phyloP scores from a whole-genome alignment of 2,888 invertebrate genomes.

The Caenorhabditis sp. region DNA sequence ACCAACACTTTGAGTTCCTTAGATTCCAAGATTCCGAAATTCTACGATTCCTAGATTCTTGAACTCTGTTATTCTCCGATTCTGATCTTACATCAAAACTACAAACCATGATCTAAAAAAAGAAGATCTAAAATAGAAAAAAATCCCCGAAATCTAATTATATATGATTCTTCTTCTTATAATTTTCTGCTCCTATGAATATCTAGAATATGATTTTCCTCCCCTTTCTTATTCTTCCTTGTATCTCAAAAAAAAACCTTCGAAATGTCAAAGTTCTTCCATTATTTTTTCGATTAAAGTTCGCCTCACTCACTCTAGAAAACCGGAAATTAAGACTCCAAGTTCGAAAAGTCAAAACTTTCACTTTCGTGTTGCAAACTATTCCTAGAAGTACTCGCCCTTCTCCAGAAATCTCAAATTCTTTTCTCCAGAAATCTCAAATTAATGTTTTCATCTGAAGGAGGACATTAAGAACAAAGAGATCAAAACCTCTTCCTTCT shows the following conservation, averaged over 20 bases:
- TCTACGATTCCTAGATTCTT: too few species aligned
- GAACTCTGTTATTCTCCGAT: too few species aligned
- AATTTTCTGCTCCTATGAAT: conserved; percentile 10
- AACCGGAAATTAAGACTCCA: conserved; percentile 36
- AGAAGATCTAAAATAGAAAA: neutral
- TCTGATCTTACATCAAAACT: neutral
- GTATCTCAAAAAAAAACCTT: neutral
- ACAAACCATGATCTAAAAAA: neutral
- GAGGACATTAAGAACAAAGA: conserved; percentile 2
- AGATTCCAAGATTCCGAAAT: neutral
- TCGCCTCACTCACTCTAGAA: conserved; percentile 1
- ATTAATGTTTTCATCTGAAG: conserved; percentile 8
- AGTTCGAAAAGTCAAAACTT: conserved; percentile 31
- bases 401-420: neutral
- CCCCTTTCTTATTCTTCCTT: neutral
- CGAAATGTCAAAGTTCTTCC: conserved; percentile 29
- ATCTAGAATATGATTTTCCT: conserved; percentile 2
- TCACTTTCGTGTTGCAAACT: conserved; percentile 2
- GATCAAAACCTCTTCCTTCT: conserved; percentile 6
- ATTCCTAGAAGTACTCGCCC: neutral
- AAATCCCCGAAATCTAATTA: neutral
- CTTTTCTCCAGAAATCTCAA: conserved; percentile 12
- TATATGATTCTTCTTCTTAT: neutral
- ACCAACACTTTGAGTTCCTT: neutral
- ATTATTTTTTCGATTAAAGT: conserved; percentile 14